A percentile compares a stretch with the other conserved stretches of the same genome.
Conservation (phyloP, 1,140 invertebrate genomes). For the Hyles euphorbiae region DNA sequence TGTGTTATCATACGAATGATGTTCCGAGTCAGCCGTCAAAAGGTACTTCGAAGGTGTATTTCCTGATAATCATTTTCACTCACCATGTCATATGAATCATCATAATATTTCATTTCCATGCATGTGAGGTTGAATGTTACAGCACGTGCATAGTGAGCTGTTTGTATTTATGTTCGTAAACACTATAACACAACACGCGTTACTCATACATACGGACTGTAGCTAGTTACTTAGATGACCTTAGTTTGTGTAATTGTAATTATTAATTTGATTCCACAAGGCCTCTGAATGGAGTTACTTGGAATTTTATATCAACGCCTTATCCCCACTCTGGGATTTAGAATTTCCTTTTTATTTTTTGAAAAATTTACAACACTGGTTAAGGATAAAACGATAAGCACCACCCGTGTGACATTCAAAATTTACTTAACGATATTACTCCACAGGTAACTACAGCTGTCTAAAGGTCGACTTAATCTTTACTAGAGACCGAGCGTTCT, state of each 20-base stretch:
- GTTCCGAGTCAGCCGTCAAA: slow-evolving; percentile 19
- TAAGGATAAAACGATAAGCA: not conserved
- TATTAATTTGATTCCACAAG: slow-evolving; percentile 50
- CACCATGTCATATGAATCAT: slow-evolving; percentile 14
- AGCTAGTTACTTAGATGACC: slow-evolving; percentile 46
- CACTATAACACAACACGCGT: slow-evolving; percentile 58
- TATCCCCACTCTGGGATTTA: slow-evolving; percentile 21
- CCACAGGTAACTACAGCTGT: slow-evolving; percentile 92
- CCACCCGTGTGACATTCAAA: slow-evolving; percentile 20
- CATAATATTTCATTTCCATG: slow-evolving; percentile 36
- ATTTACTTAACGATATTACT: slow-evolving; percentile 58
- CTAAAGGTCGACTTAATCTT: slow-evolving; percentile 89
- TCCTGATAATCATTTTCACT: slow-evolving; percentile 12
- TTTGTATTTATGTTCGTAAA: slow-evolving; percentile 22
- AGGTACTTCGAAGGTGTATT: slow-evolving; percentile 21
- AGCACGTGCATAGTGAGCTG: slow-evolving; percentile 50
- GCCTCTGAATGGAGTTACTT: slow-evolving; percentile 75
- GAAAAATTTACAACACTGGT: not conserved
- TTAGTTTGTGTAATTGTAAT: slow-evolving; percentile 31
- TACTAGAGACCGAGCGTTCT: slow-evolving; percentile 88
- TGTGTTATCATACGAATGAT: slow-evolving; percentile 43
- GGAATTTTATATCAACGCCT: slow-evolving; percentile 49
- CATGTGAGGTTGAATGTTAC: slow-evolving; percentile 49
- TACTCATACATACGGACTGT: slow-evolving; percentile 67
- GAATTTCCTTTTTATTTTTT: slow-evolving; percentile 19